These are phyloP conservation scores for Aleiodes testaceus DNA, from an alignment of 2,888 invertebrate species.

Conservation along the genomic window DNA sequence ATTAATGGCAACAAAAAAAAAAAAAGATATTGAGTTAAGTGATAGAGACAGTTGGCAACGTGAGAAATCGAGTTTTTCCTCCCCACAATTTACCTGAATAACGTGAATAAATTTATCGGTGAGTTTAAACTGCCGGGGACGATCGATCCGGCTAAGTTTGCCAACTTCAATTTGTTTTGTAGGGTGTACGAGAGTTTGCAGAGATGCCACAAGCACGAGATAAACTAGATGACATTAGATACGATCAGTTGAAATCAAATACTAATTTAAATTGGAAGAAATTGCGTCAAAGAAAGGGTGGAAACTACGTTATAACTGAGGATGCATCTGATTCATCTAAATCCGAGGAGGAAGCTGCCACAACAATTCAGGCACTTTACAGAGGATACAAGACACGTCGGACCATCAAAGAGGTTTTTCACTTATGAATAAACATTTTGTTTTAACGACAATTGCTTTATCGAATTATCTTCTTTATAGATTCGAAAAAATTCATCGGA, in stretches of 20 bases:
- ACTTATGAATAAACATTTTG: too few relatives aligned
- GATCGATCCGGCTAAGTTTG: conserved; percentile 46
- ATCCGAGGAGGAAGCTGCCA: conserved; percentile 67
- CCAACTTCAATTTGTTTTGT: conserved; percentile 42
- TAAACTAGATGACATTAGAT: conserved; percentile 4
- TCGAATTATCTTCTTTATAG: conserved; percentile 43
- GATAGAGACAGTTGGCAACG: background rate
- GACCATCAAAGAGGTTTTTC: conserved; percentile 61
- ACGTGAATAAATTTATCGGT: conserved; percentile 31
- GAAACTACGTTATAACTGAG: conserved; percentile 44
- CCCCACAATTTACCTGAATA: conserved; percentile 2
- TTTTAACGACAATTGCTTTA: conserved; percentile 38
- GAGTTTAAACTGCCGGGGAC: conserved; percentile 32
- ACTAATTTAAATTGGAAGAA: conserved; percentile 19
- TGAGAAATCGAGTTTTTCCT: conserved; percentile 28
- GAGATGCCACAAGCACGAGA: conserved; percentile 8
- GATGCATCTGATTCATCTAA: conserved; percentile 55
- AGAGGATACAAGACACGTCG: conserved; percentile 65
- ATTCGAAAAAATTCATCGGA: conserved; percentile 55
- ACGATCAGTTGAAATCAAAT: conserved; percentile 19
- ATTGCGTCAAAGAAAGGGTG: conserved; percentile 49
- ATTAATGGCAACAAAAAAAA: background rate
- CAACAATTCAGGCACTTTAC: conserved; percentile 68
- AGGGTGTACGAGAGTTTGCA: conserved; percentile 1
- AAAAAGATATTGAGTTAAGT: conserved; percentile 8